These are phyloP conservation scores for Onychomys torridus DNA, from an alignment of 2,797 vertebrate genomes.

Conservation along the genomic window DNA sequence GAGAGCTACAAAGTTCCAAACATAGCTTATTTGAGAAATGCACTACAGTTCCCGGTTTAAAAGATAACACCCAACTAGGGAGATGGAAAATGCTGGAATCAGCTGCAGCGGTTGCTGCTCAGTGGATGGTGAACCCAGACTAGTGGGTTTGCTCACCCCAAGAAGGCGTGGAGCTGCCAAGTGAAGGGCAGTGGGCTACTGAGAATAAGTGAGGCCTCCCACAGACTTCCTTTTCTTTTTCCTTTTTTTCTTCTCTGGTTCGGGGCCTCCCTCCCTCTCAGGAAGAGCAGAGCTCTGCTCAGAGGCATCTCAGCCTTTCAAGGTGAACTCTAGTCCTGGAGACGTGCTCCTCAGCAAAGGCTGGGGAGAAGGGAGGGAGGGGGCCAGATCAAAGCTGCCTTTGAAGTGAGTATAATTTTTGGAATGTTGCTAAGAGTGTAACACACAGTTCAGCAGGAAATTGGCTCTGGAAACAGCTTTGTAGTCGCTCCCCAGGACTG, in stretches of 20 bases:
- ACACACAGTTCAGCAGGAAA: slow-evolving; percentile 67
- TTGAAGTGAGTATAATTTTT: slow-evolving; percentile 77
- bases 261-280: slow-evolving; percentile 49
- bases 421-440: slow-evolving; percentile 73
- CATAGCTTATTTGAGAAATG: slow-evolving; percentile 39
- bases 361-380: slow-evolving; percentile 67
- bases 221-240: slow-evolving; percentile 26
- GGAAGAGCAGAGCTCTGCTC: slow-evolving; percentile 65
- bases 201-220: slow-evolving; percentile 71
- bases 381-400: slow-evolving; percentile 66
- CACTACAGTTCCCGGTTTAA: slow-evolving; percentile 62
- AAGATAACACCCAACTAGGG: slow-evolving; percentile 27
- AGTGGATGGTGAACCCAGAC: background rate
- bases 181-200: slow-evolving; percentile 48
- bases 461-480: slow-evolving; percentile 76
- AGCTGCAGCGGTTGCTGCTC: background rate
- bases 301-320: slow-evolving; percentile 72
- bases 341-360: slow-evolving; percentile 53
- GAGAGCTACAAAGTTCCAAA: background rate
- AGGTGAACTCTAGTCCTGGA: slow-evolving; percentile 77
- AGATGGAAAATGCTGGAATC: background rate
- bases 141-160: background rate
- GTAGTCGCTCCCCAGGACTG: slow-evolving; percentile 72
- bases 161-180: slow-evolving; percentile 13
- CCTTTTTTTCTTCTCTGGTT: slow-evolving; percentile 23